Evolutionary conservation across 2,888 invertebrate genomes (phyloP).

Genomic region (Sesia apiformis): DNA sequence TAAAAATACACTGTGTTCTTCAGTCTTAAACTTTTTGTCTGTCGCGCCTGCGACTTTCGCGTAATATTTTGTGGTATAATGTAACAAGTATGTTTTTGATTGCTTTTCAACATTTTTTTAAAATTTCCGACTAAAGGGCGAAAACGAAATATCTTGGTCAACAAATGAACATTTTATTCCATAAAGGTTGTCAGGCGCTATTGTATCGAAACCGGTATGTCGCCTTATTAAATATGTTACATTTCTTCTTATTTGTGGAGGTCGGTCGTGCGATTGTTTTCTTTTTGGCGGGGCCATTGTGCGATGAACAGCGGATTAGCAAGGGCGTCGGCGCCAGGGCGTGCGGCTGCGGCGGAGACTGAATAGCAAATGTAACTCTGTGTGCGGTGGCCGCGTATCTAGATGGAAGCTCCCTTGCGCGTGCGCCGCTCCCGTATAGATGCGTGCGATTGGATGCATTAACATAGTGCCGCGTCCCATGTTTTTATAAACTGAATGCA

Average conservation of each 20-base stretch:
- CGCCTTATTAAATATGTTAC: constrained; percentile 6
- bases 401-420: constrained; percentile 30
- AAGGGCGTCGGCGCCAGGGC: constrained; percentile 57
- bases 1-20: constrained; percentile 17
- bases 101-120: too few relatives aligned
- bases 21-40: constrained; percentile 9
- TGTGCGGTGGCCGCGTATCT: constrained; percentile 30
- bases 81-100: too few relatives aligned
- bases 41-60: constrained; percentile 18
- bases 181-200: constrained; percentile 9
- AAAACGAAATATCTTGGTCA: too few relatives aligned
- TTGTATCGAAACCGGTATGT: constrained; percentile 36
- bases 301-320: constrained; percentile 65
- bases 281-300: constrained; percentile 42
- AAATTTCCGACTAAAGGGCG: too few relatives aligned
- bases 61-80: background rate
- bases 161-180: too few relatives aligned
- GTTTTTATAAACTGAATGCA: constrained; percentile 29
- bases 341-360: constrained; percentile 30
- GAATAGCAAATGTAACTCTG: constrained; percentile 56
- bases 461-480: constrained; percentile 26
- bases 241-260: constrained; percentile 30
- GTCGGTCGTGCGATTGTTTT: constrained; percentile 27
- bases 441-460: constrained; percentile 43
- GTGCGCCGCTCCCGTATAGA: constrained; percentile 29